These are phyloP conservation scores for Rotaria socialis DNA, from an alignment of 2,888 invertebrate genomes.

Conservation along the genomic window DNA sequence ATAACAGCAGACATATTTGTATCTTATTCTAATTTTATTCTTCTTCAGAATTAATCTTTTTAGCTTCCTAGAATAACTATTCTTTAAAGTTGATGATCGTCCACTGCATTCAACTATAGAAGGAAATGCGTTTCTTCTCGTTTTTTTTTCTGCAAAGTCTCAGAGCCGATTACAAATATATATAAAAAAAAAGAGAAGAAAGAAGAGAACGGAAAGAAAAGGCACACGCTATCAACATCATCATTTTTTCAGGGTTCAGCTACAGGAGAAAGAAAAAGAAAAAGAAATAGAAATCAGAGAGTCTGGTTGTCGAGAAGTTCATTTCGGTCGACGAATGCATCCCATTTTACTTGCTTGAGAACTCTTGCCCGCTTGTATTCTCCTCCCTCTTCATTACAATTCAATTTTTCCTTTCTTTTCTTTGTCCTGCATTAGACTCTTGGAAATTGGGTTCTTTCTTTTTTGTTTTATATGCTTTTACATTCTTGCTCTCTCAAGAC, in stretches of 20 bases:
- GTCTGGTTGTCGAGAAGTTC: conserved; percentile 18
- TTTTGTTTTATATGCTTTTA: background rate
- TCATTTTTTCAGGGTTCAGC: background rate
- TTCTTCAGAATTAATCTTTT: background rate
- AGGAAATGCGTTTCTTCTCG: background rate
- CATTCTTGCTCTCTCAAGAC: background rate
- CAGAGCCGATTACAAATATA: background rate
- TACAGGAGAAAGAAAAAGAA: background rate
- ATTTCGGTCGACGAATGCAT: conserved; percentile 16
- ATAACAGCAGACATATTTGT: background rate
- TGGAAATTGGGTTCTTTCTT: conserved; percentile 15
- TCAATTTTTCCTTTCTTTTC: conserved; percentile 11
- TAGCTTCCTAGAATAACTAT: background rate
- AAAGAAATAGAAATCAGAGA: conserved; percentile 15
- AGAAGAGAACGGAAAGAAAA: background rate
- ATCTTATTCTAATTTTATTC: background rate
- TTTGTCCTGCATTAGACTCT: background rate
- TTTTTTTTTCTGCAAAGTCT: background rate
- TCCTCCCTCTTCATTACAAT: conserved; percentile 29
- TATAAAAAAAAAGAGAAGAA: background rate
- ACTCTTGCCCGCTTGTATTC: background rate
- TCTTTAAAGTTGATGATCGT: conserved; percentile 49
- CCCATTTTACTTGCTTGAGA: background rate
- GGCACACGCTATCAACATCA: background rate
- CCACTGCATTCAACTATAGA: conserved; percentile 50